A percentile compares a stretch with the other conserved stretches of the same genome.
Evolutionary conservation across 2,888 invertebrate species (phyloP).

Genomic region (Epirrhoe alternata): DNA sequence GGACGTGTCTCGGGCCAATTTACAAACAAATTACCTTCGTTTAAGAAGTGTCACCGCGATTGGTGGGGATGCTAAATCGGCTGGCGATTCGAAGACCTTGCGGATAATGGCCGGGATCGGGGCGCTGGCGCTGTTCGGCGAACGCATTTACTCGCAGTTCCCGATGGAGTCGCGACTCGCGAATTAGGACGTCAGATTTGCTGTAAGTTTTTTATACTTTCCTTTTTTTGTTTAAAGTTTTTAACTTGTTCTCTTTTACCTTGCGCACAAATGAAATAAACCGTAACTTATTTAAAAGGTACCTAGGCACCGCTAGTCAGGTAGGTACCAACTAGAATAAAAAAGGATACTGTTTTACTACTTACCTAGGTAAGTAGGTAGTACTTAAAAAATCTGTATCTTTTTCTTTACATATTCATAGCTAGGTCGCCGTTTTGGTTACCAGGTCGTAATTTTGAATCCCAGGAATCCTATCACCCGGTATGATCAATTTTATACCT

Average conservation of each 20-base stretch:
- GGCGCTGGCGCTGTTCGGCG: conserved; percentile 55
- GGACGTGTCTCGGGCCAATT: conserved; percentile 81
- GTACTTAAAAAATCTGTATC: too few relatives aligned
- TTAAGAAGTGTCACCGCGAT: conserved; percentile 83
- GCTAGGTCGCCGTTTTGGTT: too few relatives aligned
- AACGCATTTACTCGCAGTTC: conserved; percentile 62
- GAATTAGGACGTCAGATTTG: conserved; percentile 57
- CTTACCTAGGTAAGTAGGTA: too few relatives aligned
- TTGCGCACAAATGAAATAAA: too few relatives aligned
- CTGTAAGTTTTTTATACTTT: conserved; percentile 55
- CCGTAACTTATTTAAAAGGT: too few relatives aligned
- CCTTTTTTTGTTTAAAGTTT: conserved; percentile 6
- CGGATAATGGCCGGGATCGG: conserved; percentile 75
- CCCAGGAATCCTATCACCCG: too few relatives aligned
- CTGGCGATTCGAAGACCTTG: conserved; percentile 82
- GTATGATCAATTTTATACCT: too few relatives aligned
- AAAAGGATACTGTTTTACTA: too few relatives aligned
- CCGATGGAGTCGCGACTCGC: conserved; percentile 62
- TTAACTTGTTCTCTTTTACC: not conserved
- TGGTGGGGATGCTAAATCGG: conserved; percentile 84
- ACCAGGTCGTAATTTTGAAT: too few relatives aligned
- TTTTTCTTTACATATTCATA: too few relatives aligned
- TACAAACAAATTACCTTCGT: conserved; percentile 85
- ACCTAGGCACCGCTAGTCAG: too few relatives aligned
- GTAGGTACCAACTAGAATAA: too few relatives aligned